These are phyloP conservation scores for Trilocha varians DNA, from an alignment of 2,888 invertebrate species.

Conservation along the genomic window DNA sequence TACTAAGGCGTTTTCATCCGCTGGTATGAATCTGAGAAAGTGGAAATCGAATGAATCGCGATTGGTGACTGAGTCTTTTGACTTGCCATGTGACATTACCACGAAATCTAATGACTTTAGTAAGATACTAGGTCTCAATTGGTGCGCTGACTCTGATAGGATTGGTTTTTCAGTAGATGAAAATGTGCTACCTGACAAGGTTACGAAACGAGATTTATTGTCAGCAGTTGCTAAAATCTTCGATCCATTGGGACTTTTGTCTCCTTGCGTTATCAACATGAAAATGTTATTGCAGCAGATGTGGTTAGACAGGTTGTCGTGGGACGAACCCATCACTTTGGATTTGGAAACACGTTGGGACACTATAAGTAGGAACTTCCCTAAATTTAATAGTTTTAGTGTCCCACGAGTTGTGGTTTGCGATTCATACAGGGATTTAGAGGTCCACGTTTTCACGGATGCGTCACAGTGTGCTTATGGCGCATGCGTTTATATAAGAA, in stretches of 20 bases:
- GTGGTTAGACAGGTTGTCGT: constrained; percentile 16
- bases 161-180: constrained; percentile 6
- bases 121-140: constrained; percentile 13
- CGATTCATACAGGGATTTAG: constrained; percentile 7
- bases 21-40: too few species aligned
- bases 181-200: too few species aligned
- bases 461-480: constrained; percentile 23
- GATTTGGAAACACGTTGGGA: constrained; percentile 2
- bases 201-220: constrained; percentile 16
- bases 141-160: constrained; percentile 9
- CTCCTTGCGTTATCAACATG: constrained; percentile 13
- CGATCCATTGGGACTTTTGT: constrained; percentile 18
- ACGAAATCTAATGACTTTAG: too few species aligned
- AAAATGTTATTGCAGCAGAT: constrained; percentile 19
- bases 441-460: constrained; percentile 21
- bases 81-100: too few species aligned
- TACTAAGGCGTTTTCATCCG: too few species aligned
- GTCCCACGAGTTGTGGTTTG: constrained; percentile 17
- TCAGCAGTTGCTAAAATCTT: constrained; percentile 16
- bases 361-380: background rate
- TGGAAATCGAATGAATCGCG: too few species aligned
- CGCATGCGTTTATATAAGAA: constrained; percentile 18
- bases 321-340: constrained; percentile 13
- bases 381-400: constrained; percentile 11
- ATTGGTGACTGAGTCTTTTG: too few species aligned